A percentile compares a stretch with the other conserved stretches of the same genome.
Conservation (phyloP, 2,888 invertebrate genomes). For the Pammene aurita region DNA sequence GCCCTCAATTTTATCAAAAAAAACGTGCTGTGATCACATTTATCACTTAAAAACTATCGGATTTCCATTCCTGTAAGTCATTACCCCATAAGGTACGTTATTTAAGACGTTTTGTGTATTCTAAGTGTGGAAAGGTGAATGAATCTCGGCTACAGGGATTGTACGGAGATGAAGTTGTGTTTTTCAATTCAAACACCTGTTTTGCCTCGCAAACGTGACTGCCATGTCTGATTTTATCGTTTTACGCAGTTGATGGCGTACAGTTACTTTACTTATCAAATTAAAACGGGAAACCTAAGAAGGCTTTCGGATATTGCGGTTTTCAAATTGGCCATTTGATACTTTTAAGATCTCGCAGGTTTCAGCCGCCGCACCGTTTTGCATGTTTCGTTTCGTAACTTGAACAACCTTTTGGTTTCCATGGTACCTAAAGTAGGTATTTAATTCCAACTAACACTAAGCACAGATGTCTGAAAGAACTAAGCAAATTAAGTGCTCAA, state of each 20-base stretch:
- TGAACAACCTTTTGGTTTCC: too few species aligned
- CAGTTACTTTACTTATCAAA: slow-evolving; percentile 27
- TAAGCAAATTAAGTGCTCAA: too few species aligned
- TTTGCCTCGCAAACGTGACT: slow-evolving; percentile 34
- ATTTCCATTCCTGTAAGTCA: slow-evolving; percentile 73
- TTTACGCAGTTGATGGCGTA: slow-evolving; percentile 14
- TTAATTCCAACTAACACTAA: too few species aligned
- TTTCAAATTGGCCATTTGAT: background rate
- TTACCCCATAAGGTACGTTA: slow-evolving; percentile 58
- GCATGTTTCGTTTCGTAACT: background rate
- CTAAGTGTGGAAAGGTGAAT: slow-evolving; percentile 59
- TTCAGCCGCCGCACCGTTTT: background rate
- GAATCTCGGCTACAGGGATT: slow-evolving; percentile 53
- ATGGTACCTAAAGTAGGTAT: too few species aligned
- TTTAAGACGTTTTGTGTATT: slow-evolving; percentile 52
- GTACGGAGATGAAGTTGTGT: slow-evolving; percentile 43
- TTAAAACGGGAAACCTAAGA: slow-evolving; percentile 2
- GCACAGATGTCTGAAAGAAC: too few species aligned
- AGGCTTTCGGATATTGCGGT: slow-evolving; percentile 9
- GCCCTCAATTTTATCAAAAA: slow-evolving; percentile 56
- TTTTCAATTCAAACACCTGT: slow-evolving; percentile 37
- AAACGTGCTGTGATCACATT: slow-evolving; percentile 71
- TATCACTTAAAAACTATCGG: slow-evolving; percentile 60
- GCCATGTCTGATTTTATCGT: slow-evolving; percentile 32
- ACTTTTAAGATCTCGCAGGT: background rate